These are phyloP conservation scores for Brienomyrus longianalis DNA, from an alignment of 2,113 vertebrate genomes.

Conservation along the genomic window DNA sequence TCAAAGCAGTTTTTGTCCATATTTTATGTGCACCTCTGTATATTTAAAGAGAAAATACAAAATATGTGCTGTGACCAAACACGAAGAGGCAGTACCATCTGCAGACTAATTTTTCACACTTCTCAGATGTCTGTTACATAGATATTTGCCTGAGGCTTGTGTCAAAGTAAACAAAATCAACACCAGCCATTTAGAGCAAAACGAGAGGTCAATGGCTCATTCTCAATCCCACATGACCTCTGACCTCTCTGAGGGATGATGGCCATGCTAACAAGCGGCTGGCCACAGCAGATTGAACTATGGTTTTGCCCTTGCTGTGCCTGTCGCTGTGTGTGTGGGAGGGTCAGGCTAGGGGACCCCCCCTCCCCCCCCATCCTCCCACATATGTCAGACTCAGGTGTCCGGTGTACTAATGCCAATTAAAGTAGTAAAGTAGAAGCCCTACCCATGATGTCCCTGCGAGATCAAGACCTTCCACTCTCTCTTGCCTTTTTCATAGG, in stretches of 20 bases:
- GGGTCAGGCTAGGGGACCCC: background rate
- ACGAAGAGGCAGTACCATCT: background rate
- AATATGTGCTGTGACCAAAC: background rate
- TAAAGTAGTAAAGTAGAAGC: background rate
- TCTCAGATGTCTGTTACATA: constrained; percentile 1
- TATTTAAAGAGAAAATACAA: background rate
- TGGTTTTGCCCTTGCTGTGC: background rate
- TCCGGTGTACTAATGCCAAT: background rate
- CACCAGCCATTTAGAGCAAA: background rate
- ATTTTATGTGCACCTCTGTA: background rate
- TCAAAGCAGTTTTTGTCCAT: background rate
- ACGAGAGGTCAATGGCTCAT: background rate
- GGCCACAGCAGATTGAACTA: background rate
- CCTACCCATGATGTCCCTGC: background rate
- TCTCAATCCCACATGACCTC: background rate
- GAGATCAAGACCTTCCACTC: background rate
- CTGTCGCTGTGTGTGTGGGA: background rate
- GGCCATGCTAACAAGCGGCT: background rate
- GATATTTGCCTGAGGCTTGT: background rate
- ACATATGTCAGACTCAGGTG: background rate
- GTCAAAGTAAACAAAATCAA: background rate
- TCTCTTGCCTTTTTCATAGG: background rate
- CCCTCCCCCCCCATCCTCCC: background rate
- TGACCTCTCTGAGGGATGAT: background rate
- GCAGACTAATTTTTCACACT: background rate